Evolutionary conservation across 2,888 invertebrate species (phyloP).

Genomic region (Macropis europaea): DNA sequence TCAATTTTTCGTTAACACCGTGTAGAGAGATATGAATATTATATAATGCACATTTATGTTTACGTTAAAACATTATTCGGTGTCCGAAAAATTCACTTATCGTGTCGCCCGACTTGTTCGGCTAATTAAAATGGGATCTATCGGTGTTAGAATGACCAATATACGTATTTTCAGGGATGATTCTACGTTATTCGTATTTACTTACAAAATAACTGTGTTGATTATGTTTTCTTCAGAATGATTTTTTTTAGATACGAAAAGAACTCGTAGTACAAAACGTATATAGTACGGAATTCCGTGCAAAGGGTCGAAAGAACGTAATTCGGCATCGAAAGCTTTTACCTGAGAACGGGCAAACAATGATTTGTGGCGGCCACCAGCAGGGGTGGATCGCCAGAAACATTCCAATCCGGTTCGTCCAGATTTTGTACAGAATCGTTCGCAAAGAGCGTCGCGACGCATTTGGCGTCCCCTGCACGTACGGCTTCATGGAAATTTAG

Average conservation of each 20-base stretch:
- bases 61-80: no score
- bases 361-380: constrained; percentile 75
- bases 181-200: no score
- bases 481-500: constrained; percentile 71
- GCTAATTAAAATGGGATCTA: no score
- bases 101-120: no score
- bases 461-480: constrained; percentile 66
- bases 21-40: no score
- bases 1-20: no score
- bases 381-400: constrained; percentile 76
- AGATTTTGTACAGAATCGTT: constrained; percentile 67
- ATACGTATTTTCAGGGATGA: no score
- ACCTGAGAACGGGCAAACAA: constrained; percentile 73
- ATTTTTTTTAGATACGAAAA: background rate
- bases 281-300: background rate
- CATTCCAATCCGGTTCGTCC: constrained; percentile 77
- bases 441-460: constrained; percentile 64
- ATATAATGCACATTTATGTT: no score
- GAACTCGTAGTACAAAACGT: background rate
- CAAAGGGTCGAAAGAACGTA: background rate
- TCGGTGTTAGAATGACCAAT: no score
- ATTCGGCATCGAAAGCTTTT: constrained; percentile 18
- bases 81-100: no score
- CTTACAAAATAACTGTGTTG: no score
- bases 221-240: background rate